Evolutionary conservation across 92 coral and sea anemone species (phyloP), one percentile per base, ranked within the genome.

Genomic region (Zoanthus sansibaricus): DNA sequence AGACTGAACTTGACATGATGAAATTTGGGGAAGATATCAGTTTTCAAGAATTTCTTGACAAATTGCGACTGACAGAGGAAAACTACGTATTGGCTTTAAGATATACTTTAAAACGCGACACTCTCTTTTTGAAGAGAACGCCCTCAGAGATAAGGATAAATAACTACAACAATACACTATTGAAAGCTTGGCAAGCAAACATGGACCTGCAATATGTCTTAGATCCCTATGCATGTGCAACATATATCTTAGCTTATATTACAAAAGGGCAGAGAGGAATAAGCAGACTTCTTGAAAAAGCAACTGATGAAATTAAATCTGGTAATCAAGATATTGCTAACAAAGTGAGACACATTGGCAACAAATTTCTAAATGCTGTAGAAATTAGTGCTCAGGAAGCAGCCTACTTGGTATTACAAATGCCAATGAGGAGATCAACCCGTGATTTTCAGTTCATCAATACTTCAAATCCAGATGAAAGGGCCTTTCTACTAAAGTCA

Each of bases 211-310:
- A 87, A 72, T 77, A 58, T 78, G 76, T 87, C 6, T 18, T 87
- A 77, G 90, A 87, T 55, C 90, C 86, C 44, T 84, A 84, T 20
- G 88, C 42, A 33, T 33, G 42, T 33, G 42, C 42, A 33, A 33
- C 42, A 33, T 33, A 33, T 33, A 33, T 33, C 85, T 71, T 76
- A 55, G 74, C 80, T 68, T 84, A 84, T 37, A 84, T 87, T 16
- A 87, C 86, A 14, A 87, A 87, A 78, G 90, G 90, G 31, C 90
- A 87, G 42, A 86, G 88, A 46, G 89, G 89, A 9, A 86, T 86
- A 37, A 86, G 89, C 47, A 86, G 54, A 86, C 71, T 86, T 58
- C 54, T 86, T 33, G 89, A 86, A 20, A 86, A 56, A 44, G 89
- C 86, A 21, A 71, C 32, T 49, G 48, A 86, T 49, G 89, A 86